Base-by-base conservation (phyloP, 2,797 vertebrate genomes). In the Pogonophryne albipinna region DNA sequence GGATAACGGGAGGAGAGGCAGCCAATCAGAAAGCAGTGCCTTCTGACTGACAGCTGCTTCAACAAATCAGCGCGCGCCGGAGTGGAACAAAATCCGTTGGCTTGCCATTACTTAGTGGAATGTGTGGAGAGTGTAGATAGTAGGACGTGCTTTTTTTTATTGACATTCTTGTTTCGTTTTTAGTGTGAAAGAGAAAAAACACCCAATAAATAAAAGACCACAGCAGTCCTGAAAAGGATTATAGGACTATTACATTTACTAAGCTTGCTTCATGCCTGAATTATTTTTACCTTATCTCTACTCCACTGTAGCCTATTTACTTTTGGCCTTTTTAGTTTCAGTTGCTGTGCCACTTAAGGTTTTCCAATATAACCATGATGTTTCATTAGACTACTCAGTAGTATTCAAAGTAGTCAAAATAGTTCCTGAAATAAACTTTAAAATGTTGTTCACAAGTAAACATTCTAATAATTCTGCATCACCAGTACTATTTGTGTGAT, bases 21-120 rank as follows among this genome's bases (percentile, higher is more conserved):
- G 57, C 93, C 93, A 94, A 93, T 95, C 1, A 68, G 57, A 74
- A 63, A 10, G 34, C 20, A 3, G 31, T 5, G 0, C 0, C 0
- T 0, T 19, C 0, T 45, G 34, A 92, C 17, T 72, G 92, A 80
- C 87, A 83, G 76, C 45, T 50, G 1, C 9, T 0, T 0, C 1
- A 62, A 55, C 92, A 87, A 92, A 88, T 92, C 71, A 87, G 10
- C 66, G 23, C 0, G 27, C 11, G 14, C 0, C 9, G 0, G 19
- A 52, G 34, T 4, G 53, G 74, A 17, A n/a, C n/a, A 16, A 76
- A 66, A 38, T 38, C 11, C 7, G 38, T 41, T 3, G 15, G 42
- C 46, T 67, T 14, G 17, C 62, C 3, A n/a, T 45, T 68, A 73
- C 76, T 76, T 17, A 55, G 8, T 64, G 90, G 91, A 92, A 92